These are phyloP conservation scores for Cantharis nigra DNA, from an alignment of 2,888 invertebrate genomes.

Conservation along the genomic window DNA sequence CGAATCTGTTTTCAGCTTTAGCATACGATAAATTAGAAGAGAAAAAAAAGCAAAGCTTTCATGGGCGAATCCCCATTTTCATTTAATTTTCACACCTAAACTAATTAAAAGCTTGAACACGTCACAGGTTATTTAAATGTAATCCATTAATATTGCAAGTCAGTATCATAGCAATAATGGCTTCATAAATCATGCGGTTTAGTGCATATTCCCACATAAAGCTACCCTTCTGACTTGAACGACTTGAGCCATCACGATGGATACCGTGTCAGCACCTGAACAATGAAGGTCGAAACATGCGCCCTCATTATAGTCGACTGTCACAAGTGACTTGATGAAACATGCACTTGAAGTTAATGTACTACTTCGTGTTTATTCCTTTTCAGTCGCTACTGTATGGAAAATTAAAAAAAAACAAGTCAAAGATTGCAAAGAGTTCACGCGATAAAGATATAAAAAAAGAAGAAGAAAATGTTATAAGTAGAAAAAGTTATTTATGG, in stretches of 20 bases:
- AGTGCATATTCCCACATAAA: conserved; percentile 40
- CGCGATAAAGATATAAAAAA: neutral
- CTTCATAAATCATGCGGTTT: conserved; percentile 41
- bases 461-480: neutral
- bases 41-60: neutral
- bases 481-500: neutral
- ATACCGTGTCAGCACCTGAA: conserved; percentile 38
- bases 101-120: neutral
- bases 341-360: conserved; percentile 37
- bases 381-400: neutral
- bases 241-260: conserved; percentile 37
- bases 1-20: neutral
- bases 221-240: conserved; percentile 36
- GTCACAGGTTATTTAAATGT: neutral
- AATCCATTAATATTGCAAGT: conserved; percentile 1
- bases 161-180: conserved; percentile 31
- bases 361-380: conserved; percentile 20
- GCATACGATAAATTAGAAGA: neutral
- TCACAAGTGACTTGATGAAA: conserved; percentile 39
- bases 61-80: neutral
- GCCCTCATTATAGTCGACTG: conserved; percentile 38
- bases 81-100: neutral
- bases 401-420: neutral
- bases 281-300: conserved; percentile 39
- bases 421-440: neutral